A percentile compares a stretch with the other conserved stretches of the same genome.
These are phyloP conservation scores for Colinus virginianus DNA, from an alignment of 2,113 vertebrate genomes.

Conservation along the genomic window DNA sequence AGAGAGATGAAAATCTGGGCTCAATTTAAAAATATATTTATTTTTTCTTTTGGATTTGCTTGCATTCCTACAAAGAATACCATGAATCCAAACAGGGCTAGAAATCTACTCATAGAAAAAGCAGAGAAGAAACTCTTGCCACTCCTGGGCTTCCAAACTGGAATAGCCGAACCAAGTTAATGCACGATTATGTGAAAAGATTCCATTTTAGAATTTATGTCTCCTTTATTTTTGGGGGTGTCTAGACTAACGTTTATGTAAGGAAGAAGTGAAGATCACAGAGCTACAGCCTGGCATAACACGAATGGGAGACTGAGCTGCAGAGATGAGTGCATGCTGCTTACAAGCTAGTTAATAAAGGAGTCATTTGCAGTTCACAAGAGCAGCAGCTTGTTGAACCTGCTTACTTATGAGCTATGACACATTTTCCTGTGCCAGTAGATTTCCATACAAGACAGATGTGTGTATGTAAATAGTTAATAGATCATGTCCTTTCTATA, in stretches of 20 bases:
- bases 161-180: not conserved
- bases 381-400: constrained; percentile 6
- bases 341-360: not conserved
- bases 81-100: not conserved
- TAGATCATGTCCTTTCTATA: constrained; percentile 7
- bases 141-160: not conserved
- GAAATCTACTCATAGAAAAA: not conserved
- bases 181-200: not conserved
- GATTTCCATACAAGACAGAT: constrained; percentile 16
- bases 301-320: not conserved
- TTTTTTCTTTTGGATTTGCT: not conserved
- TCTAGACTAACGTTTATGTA: not conserved
- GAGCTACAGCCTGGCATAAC: not conserved
- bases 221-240: not conserved
- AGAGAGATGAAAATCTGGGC: not conserved
- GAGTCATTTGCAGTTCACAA: not conserved
- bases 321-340: not conserved
- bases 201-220: not conserved
- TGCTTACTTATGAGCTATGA: not conserved
- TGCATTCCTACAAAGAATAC: not conserved
- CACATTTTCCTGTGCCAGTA: not conserved
- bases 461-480: constrained; percentile 24
- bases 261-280: not conserved
- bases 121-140: not conserved
- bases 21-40: not conserved